Conservation (phyloP, 2,888 invertebrate species). For the Tinea semifulvella region DNA sequence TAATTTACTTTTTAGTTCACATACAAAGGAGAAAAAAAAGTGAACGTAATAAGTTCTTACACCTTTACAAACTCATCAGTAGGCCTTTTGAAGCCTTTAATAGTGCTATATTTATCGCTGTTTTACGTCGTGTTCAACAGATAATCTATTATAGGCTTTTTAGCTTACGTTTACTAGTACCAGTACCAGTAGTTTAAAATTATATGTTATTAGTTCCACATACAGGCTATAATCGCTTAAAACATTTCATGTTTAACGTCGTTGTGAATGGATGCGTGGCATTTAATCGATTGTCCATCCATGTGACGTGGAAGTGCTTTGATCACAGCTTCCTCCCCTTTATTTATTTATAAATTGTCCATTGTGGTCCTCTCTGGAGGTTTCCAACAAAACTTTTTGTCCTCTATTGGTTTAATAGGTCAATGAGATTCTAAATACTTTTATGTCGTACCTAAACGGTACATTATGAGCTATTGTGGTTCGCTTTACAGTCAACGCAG, state of each 20-base stretch:
- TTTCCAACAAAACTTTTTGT: conserved; percentile 21
- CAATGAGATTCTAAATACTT: conserved; percentile 12
- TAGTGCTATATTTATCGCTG: conserved; percentile 7
- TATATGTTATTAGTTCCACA: background rate
- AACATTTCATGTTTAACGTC: background rate
- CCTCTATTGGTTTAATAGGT: conserved; percentile 31
- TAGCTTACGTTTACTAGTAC: background rate
- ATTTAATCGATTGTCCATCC: conserved; percentile 56
- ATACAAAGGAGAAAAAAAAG: conserved; percentile 2
- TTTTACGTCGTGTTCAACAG: background rate
- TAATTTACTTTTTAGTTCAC: background rate
- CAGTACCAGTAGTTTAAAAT: background rate
- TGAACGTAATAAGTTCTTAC: background rate
- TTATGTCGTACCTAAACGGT: conserved; percentile 2
- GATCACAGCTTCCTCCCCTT: conserved; percentile 56
- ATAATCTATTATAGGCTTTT: background rate
- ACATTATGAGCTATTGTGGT: background rate
- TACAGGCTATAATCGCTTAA: background rate
- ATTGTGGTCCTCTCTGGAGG: conserved; percentile 21
- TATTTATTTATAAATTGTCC: conserved; percentile 51
- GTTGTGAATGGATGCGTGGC: conserved; percentile 15
- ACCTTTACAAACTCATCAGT: background rate
- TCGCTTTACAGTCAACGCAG: conserved; percentile 1
- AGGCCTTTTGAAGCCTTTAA: background rate
- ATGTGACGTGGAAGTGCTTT: conserved; percentile 50